These are phyloP conservation scores for Propithecus perrieri DNA, from an alignment of 2,797 vertebrate genomes.

Conservation along the genomic window DNA sequence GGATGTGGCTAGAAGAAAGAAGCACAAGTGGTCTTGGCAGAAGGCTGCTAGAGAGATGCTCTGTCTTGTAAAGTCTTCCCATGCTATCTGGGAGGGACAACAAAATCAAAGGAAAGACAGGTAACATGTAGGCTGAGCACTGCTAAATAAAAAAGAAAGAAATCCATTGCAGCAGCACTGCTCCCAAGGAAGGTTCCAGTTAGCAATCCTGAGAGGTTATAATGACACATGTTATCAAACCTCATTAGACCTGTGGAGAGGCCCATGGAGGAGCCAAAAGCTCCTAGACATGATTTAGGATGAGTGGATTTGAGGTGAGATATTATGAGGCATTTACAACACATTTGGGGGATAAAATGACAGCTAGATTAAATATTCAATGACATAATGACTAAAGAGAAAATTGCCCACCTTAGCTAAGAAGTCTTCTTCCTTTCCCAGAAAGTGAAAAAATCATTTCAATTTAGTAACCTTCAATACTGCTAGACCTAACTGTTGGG, in stretches of 20 bases:
- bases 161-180: not conserved
- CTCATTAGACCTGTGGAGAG: not conserved
- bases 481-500: not conserved
- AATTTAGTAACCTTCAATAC: not conserved
- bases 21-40: not conserved
- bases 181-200: not conserved
- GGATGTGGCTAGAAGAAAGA: not conserved
- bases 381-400: slow-evolving; percentile 6
- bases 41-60: not conserved
- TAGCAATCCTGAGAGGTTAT: not conserved
- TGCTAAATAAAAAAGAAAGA: not conserved
- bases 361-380: not conserved
- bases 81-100: not conserved
- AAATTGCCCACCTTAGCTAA: not conserved
- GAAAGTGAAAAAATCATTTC: slow-evolving; percentile 29
- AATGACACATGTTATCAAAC: not conserved
- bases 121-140: not conserved
- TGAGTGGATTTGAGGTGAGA: not conserved
- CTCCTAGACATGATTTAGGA: not conserved
- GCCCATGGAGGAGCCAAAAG: not conserved
- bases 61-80: not conserved
- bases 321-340: not conserved
- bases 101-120: not conserved
- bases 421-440: not conserved
- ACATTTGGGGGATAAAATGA: not conserved